Conservation (phyloP, 2,797 vertebrate species). For the Poecilia picta region DNA sequence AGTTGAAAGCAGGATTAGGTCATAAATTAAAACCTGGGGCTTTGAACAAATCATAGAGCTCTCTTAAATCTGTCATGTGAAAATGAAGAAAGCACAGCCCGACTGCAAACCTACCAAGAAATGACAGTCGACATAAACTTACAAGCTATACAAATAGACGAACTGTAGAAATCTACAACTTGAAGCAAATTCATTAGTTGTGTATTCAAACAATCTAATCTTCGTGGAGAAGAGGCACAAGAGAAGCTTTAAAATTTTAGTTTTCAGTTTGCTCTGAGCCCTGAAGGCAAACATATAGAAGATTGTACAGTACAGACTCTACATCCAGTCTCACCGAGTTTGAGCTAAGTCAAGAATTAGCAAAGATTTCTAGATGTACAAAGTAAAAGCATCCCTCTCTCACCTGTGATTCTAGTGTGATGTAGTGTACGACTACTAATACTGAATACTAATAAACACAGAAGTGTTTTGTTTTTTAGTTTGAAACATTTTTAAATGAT, state of each 20-base stretch:
- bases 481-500: not conserved
- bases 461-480: not conserved
- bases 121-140: not conserved
- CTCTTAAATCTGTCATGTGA: not conserved
- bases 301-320: not conserved
- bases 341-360: not conserved
- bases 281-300: no score
- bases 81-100: not conserved
- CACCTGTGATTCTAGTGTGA: not conserved
- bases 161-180: not conserved
- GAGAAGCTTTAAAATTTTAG: not conserved
- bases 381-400: not conserved
- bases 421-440: no score
- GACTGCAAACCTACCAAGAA: not conserved
- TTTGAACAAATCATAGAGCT: not conserved
- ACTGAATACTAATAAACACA: not conserved
- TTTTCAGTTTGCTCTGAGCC: not conserved
- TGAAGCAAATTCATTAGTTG: not conserved
- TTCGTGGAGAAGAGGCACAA: not conserved
- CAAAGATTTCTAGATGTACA: not conserved
- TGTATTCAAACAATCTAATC: not conserved
- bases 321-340: not conserved
- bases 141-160: not conserved
- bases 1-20: not conserved
- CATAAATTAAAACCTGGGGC: not conserved